Base-by-base conservation (phyloP, 1,140 invertebrate genomes). In the Drosophila orena region DNA sequence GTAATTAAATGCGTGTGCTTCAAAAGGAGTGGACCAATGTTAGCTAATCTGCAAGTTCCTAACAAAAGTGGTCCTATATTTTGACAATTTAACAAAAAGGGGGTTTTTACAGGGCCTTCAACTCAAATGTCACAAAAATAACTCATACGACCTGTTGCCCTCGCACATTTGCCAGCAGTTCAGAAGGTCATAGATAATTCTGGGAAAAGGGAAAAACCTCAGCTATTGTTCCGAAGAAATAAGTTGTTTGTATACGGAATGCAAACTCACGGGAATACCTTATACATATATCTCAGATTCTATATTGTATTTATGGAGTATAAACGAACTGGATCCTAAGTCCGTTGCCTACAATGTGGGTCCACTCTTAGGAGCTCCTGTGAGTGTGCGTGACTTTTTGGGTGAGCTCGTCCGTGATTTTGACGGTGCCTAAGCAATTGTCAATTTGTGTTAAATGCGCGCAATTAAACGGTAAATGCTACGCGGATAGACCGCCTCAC, bases 401-500 rank as follows among this genome's bases (percentile, higher is more conserved):
- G 53, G 11, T 61, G 35, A 68, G 44, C 15, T 57, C 61, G 53
- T 83, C 59, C 60, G 53, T 84, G 65, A 53, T 46, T 75, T 37
- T 42, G 34, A 43, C 38, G 47, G 22, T 50, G 75, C 47, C 65
- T 61, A 69, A 83, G 83, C 83, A 88, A 86, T 81, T 86, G 70
- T 89, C 79, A 88, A 81, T 83, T 86, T 86, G 83, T 69, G 66
- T 86, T 83, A 88, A 86, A 79, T 73, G 59, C 66, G 79, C 83
- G 66, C 83, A 86, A 83, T 88, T 86, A 79, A 86, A 86, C 71
- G 61, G 53, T 61, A 76, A 88, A 88, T 88, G 75, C 44, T 56
- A 77, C 58, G 70, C 55, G 55, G 14, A 77, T 69, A 73, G 66
- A 52, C 44, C 47, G 38, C 4, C 49, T 30, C 40, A 74, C 38